Conservation (phyloP, 1,140 invertebrate genomes). For the Brachionus plicatilis region DNA sequence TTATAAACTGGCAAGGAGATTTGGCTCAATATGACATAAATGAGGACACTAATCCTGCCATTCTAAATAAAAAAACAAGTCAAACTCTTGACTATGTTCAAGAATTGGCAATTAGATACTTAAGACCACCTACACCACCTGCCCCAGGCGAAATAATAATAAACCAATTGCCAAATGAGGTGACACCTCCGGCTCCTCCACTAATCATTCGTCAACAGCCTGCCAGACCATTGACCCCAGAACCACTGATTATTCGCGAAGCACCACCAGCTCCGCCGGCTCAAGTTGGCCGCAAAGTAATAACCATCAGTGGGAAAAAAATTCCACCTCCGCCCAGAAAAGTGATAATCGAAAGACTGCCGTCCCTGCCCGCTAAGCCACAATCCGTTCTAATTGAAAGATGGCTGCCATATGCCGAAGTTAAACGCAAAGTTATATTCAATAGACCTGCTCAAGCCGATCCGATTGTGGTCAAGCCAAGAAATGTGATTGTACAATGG, state of each 20-base stretch:
- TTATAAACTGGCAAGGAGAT: not conserved
- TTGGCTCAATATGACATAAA: slow-evolving; percentile 10
- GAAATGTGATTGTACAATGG: slow-evolving; percentile 34
- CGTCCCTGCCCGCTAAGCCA: not conserved
- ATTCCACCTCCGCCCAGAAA: slow-evolving; percentile 15
- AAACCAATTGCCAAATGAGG: not conserved
- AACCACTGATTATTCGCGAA: not conserved
- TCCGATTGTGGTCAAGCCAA: not conserved
- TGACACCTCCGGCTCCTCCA: not conserved
- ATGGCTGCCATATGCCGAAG: slow-evolving; percentile 19
- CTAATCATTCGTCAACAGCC: slow-evolving; percentile 7
- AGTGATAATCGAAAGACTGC: slow-evolving; percentile 24
- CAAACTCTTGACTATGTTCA: slow-evolving; percentile 5
- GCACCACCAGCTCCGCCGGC: not conserved
- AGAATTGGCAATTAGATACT: slow-evolving; percentile 28
- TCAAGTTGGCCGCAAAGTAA: not conserved
- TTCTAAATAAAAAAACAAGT: not conserved
- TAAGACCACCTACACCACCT: slow-evolving; percentile 22
- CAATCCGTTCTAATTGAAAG: not conserved
- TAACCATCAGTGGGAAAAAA: not conserved
- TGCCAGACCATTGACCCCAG: slow-evolving; percentile 6
- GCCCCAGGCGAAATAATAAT: slow-evolving; percentile 2
- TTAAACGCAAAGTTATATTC: slow-evolving; percentile 7
- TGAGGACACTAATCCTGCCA: not conserved
- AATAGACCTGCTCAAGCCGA: not conserved